These are phyloP conservation scores for Ephydatia muelleri DNA, from an alignment of 37 sponge, comb jelly and placozoan species.

Conservation along the genomic window DNA sequence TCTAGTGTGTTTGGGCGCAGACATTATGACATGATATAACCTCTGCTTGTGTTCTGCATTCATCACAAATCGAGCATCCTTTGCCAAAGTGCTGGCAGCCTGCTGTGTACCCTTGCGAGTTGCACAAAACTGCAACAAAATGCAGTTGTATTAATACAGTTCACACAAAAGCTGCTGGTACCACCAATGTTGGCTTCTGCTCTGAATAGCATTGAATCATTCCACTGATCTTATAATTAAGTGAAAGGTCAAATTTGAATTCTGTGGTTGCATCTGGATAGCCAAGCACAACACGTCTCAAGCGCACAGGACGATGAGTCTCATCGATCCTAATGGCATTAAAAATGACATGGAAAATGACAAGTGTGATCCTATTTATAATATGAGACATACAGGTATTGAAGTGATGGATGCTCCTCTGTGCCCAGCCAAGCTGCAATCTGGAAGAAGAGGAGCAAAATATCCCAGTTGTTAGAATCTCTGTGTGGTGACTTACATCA, in stretches of 20 bases:
- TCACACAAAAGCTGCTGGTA: constrained; percentile 15
- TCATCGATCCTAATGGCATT: constrained; percentile 79
- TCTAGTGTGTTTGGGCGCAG: not conserved
- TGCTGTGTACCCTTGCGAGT: constrained; percentile 96
- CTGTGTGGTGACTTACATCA: constrained; percentile 60
- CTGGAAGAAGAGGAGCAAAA: constrained; percentile 16
- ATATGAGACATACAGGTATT: constrained; percentile 26
- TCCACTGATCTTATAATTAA: constrained; percentile 88
- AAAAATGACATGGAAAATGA: not conserved
- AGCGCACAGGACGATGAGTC: constrained; percentile 90
- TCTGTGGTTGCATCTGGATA: constrained; percentile 77
- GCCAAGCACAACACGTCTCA: constrained; percentile 92
- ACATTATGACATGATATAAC: not conserved
- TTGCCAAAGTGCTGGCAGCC: constrained; percentile 86
- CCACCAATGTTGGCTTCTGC: constrained; percentile 92
- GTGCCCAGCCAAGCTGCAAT: constrained; percentile 88
- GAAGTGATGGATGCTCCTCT: constrained; percentile 63
- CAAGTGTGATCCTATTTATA: not conserved
- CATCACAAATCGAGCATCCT: constrained; percentile 92
- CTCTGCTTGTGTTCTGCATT: constrained; percentile 71
- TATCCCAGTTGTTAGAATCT: not conserved
- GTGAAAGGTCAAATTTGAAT: constrained; percentile 94
- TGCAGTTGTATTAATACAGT: not conserved
- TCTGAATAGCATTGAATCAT: constrained; percentile 93
- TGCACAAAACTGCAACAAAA: constrained; percentile 85